A percentile compares a stretch with the other conserved stretches of the same genome.
phyloP scores from a whole-genome alignment of 2,888 invertebrate genomes.

The Suillia variegata region DNA sequence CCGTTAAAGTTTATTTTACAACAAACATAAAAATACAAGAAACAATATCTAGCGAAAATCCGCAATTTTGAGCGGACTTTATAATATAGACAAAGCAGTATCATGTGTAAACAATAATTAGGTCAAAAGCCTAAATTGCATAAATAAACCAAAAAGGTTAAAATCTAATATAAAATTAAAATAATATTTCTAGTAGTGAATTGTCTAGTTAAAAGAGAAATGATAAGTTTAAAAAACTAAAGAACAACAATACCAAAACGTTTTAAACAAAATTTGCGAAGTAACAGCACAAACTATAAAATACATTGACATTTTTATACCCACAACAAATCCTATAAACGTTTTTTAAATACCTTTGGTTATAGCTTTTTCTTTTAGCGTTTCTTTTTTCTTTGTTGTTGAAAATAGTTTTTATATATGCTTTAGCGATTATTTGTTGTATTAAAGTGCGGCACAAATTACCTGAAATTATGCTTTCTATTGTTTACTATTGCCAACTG shows the following conservation, averaged over 20 bases:
- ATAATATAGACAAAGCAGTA: no score
- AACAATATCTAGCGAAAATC: neutral
- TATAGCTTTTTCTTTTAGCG: neutral
- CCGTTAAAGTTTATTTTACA: neutral
- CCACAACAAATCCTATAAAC: neutral
- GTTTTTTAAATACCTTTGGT: no score
- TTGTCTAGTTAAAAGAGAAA: no score
- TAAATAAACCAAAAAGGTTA: neutral
- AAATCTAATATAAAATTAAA: neutral
- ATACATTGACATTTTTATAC: neutral
- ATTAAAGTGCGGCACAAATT: no score
- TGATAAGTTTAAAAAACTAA: no score
- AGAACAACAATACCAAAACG: no score
- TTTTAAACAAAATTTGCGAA: conserved; percentile 1
- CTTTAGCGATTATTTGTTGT: no score
- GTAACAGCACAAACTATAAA: neutral
- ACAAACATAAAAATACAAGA: neutral
- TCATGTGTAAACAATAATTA: no score
- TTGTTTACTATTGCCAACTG: no score
- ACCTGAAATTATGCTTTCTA: no score
- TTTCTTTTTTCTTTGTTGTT: neutral
- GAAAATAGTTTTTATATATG: no score
- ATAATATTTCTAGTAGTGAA: neutral
- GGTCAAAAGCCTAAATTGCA: neutral
- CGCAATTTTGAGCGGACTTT: no score